Conservation (phyloP, 2,797 vertebrate genomes). For the Tragopan temminckii region DNA sequence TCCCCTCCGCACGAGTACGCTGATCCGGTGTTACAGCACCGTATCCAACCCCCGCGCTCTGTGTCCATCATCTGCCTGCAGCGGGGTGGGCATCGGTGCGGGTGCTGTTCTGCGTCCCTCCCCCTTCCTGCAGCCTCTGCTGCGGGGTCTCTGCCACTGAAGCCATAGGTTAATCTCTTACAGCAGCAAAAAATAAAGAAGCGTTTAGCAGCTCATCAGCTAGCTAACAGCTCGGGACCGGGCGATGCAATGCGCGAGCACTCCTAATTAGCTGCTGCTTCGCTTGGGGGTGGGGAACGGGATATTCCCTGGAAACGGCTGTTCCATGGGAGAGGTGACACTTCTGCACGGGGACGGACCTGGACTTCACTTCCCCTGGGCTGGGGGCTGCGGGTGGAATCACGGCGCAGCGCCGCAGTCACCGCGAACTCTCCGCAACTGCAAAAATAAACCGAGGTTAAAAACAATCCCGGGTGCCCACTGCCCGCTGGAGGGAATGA, state of each 20-base stretch:
- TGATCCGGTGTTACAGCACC: neutral
- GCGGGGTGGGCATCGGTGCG: no score
- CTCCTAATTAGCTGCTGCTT: neutral
- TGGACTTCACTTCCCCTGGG: neutral
- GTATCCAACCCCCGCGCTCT: no score
- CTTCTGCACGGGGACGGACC: neutral
- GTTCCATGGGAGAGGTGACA: neutral
- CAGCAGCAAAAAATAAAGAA: neutral
- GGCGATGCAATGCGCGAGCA: neutral
- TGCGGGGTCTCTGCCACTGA: neutral
- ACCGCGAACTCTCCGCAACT: neutral
- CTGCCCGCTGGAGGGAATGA: neutral
- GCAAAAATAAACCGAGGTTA: constrained; percentile 42
- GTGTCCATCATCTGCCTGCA: accelerated
- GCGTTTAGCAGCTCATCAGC: neutral
- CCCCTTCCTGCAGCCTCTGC: neutral
- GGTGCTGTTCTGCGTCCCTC: neutral
- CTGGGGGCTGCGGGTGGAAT: neutral
- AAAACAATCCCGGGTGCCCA: constrained; percentile 43
- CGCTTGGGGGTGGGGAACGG: neutral
- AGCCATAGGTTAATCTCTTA: neutral
- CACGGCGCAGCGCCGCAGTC: neutral
- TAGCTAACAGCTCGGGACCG: neutral
- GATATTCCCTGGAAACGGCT: neutral
- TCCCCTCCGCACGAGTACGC: neutral